These are phyloP conservation scores for Bombyx mandarina DNA, from an alignment of 1,140 invertebrate genomes.

Conservation along the genomic window DNA sequence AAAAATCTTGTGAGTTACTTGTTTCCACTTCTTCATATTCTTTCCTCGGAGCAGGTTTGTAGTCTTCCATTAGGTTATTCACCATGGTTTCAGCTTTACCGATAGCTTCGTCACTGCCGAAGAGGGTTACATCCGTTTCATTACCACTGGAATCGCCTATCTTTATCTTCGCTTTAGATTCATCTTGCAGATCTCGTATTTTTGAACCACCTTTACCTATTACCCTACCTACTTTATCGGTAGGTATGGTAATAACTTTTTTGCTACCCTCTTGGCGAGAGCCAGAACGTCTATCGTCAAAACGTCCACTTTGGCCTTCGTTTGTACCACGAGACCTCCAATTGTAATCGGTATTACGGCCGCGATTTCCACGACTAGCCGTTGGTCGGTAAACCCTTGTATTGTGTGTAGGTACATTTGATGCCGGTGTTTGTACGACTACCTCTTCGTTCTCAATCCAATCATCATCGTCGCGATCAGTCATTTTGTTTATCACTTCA, in stretches of 20 bases:
- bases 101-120: slow-evolving; percentile 68
- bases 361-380: slow-evolving; percentile 17
- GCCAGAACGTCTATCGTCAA: slow-evolving; percentile 8
- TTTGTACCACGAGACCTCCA: slow-evolving; percentile 27
- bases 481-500: slow-evolving; percentile 16
- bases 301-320: background rate
- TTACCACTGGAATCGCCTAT: slow-evolving; percentile 48
- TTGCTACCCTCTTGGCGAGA: slow-evolving; percentile 28
- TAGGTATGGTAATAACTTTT: slow-evolving; percentile 45
- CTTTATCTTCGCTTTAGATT: slow-evolving; percentile 50
- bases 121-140: slow-evolving; percentile 65
- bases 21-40: slow-evolving; percentile 1
- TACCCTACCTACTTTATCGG: slow-evolving; percentile 51
- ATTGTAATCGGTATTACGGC: slow-evolving; percentile 27
- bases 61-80: slow-evolving; percentile 61
- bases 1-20: slow-evolving; percentile 40
- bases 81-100: slow-evolving; percentile 72
- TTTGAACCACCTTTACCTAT: slow-evolving; percentile 80
- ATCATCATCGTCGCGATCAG: slow-evolving; percentile 38
- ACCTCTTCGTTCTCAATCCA: slow-evolving; percentile 24
- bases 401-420: slow-evolving; percentile 14
- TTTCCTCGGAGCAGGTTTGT: slow-evolving; percentile 22
- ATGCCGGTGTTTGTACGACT: slow-evolving; percentile 9
- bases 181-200: slow-evolving; percentile 79
- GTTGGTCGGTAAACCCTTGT: slow-evolving; percentile 25